These are phyloP conservation scores for Amphipyra berbera DNA, from an alignment of 2,888 invertebrate species.

Conservation along the genomic window DNA sequence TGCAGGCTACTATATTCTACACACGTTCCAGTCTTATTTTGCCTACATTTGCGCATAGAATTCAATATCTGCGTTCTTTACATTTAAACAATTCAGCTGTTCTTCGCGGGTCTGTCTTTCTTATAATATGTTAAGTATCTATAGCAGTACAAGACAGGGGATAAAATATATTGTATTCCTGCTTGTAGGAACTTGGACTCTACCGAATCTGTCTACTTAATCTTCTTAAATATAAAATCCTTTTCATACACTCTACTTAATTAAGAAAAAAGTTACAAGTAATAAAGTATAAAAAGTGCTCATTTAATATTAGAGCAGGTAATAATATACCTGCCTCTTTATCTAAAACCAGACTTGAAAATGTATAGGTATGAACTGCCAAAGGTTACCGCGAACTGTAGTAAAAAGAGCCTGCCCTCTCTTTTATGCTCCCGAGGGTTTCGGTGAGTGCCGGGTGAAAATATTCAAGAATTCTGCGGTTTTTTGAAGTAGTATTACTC, in stretches of 20 bases:
- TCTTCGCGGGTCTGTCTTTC: too few species aligned
- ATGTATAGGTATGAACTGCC: constrained; percentile 66
- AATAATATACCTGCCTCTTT: constrained; percentile 58
- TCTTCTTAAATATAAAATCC: too few species aligned
- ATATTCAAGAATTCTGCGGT: constrained; percentile 69
- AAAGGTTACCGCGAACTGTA: constrained; percentile 62
- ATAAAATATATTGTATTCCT: too few species aligned
- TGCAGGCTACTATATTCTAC: constrained; percentile 13
- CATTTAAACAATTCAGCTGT: too few species aligned
- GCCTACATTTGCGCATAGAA: constrained; percentile 5
- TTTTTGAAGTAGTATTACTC: constrained; percentile 62
- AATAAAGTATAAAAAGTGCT: constrained; percentile 20
- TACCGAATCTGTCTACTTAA: too few species aligned
- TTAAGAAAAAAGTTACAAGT: constrained; percentile 21
- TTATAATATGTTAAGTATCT: too few species aligned
- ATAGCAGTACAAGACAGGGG: too few species aligned
- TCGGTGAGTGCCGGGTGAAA: constrained; percentile 65
- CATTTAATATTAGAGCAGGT: constrained; percentile 46
- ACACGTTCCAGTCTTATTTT: constrained; percentile 8
- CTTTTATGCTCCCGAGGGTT: constrained; percentile 68
- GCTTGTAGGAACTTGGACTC: too few species aligned
- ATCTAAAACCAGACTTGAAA: constrained; percentile 60
- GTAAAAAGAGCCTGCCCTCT: constrained; percentile 65
- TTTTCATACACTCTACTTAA: constrained; percentile 7
- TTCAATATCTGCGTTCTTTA: not conserved